A percentile compares a stretch with the other conserved stretches of the same genome.
Conservation (phyloP, 2,888 invertebrate genomes). For the Brenthis hecate region DNA sequence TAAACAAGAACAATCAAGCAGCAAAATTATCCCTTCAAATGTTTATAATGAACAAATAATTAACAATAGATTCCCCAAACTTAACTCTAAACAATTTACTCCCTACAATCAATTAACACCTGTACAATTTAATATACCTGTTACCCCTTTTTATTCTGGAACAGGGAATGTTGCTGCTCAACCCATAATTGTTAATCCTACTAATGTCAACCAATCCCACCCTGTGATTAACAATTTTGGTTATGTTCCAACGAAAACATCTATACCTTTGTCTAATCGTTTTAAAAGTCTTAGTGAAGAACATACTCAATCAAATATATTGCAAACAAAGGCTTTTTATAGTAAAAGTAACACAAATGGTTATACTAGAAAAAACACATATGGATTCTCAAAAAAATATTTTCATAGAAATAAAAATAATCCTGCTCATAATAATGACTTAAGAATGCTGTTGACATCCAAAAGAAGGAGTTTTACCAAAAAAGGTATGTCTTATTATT, state of each 20-base stretch:
- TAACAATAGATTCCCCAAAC: constrained; percentile 47
- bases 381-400: constrained; percentile 9
- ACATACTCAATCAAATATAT: neutral
- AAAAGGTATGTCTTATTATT: constrained; percentile 4
- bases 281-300: constrained; percentile 18
- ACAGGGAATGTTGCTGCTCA: constrained; percentile 27
- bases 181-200: constrained; percentile 21
- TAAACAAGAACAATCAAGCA: constrained; percentile 4
- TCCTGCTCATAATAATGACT: neutral
- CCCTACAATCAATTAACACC: constrained; percentile 40
- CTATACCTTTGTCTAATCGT: constrained; percentile 23
- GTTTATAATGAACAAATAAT: constrained; percentile 48
- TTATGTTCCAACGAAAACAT: constrained; percentile 27
- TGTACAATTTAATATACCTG: constrained; percentile 46
- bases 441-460: constrained; percentile 11
- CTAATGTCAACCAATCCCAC: constrained; percentile 40
- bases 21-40: constrained; percentile 30
- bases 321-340: constrained; percentile 1
- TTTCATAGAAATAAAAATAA: constrained; percentile 4
- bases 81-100: neutral
- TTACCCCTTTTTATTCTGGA: constrained; percentile 32
- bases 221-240: constrained; percentile 20
- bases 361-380: neutral
- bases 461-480: constrained; percentile 5
- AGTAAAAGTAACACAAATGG: neutral